Conservation (phyloP, 23 tunicate genomes). For the Styela clava region DNA sequence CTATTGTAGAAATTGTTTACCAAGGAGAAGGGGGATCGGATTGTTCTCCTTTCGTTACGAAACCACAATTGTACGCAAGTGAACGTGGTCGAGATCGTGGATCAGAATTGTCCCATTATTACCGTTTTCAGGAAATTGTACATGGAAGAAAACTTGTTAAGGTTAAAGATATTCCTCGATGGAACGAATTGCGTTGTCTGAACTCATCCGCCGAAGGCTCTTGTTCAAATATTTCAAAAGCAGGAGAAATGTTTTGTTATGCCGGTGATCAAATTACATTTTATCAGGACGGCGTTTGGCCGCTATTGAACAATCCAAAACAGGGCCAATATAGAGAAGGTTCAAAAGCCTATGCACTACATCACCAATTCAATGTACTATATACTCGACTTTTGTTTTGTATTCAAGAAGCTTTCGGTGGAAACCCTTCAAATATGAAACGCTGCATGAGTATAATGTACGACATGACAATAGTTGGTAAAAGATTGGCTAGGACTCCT, state of each 20-base stretch:
- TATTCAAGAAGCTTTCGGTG: conserved; percentile 35
- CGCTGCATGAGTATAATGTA: conserved; percentile 37
- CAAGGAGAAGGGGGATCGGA: conserved; percentile 52
- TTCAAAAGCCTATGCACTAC: conserved; percentile 23
- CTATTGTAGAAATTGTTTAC: conserved; percentile 23
- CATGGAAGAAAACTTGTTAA: conserved; percentile 30
- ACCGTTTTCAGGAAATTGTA: conserved; percentile 40
- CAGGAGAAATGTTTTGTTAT: conserved; percentile 19
- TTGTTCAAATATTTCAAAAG: conserved; percentile 12
- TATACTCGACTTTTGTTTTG: conserved; percentile 48
- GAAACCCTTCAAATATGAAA: conserved; percentile 25
- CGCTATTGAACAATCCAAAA: conserved; percentile 33
- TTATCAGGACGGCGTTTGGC: conserved; percentile 52
- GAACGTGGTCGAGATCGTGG: not conserved
- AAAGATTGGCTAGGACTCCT: conserved; percentile 35
- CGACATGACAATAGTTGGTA: conserved; percentile 42
- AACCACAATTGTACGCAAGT: not conserved
- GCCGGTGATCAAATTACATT: conserved; percentile 34
- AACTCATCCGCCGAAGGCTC: not conserved
- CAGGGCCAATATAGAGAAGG: conserved; percentile 10
- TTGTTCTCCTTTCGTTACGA: conserved; percentile 25
- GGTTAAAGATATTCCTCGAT: not conserved
- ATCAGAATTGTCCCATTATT: conserved; percentile 35
- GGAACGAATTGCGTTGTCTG: conserved; percentile 1
- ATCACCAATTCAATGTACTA: conserved; percentile 34